Conservation (phyloP, 1,140 invertebrate genomes). For the Dryas iulia region DNA sequence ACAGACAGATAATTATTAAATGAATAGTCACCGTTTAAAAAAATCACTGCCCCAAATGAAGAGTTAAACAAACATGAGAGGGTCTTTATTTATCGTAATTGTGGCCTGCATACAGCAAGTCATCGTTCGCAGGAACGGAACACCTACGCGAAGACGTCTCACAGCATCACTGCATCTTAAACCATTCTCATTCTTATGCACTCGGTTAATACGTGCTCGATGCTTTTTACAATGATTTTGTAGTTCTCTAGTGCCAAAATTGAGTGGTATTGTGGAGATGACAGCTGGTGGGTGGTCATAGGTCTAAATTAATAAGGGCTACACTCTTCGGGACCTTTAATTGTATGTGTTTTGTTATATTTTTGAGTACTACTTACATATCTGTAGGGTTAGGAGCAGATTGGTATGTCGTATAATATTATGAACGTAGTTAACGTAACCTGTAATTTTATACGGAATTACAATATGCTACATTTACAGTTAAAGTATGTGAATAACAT, state of each 20-base stretch:
- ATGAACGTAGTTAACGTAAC: too few species aligned
- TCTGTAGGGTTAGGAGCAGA: too few species aligned
- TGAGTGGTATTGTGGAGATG: conserved; percentile 63
- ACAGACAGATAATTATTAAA: conserved; percentile 23
- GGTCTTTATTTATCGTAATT: conserved; percentile 77
- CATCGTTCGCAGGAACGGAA: conserved; percentile 72
- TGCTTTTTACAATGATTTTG: conserved; percentile 13
- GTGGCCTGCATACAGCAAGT: conserved; percentile 58
- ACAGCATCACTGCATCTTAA: conserved; percentile 15
- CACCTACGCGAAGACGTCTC: conserved; percentile 57
- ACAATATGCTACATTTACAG: too few species aligned
- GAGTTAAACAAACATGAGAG: conserved; percentile 74
- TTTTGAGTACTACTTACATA: too few species aligned
- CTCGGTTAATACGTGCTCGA: conserved; percentile 22
- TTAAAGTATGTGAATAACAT: too few species aligned
- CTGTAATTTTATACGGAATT: too few species aligned
- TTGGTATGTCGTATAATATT: too few species aligned
- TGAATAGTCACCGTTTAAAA: conserved; percentile 56
- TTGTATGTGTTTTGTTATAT: not conserved
- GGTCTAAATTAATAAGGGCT: not conserved
- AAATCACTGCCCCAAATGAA: conserved; percentile 73
- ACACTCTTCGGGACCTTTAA: conserved; percentile 22
- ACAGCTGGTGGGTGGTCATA: conserved; percentile 61
- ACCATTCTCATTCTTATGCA: conserved; percentile 42
- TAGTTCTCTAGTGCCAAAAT: conserved; percentile 60